Conservation (phyloP, 2,888 invertebrate genomes). For the Napeogenes inachia region DNA sequence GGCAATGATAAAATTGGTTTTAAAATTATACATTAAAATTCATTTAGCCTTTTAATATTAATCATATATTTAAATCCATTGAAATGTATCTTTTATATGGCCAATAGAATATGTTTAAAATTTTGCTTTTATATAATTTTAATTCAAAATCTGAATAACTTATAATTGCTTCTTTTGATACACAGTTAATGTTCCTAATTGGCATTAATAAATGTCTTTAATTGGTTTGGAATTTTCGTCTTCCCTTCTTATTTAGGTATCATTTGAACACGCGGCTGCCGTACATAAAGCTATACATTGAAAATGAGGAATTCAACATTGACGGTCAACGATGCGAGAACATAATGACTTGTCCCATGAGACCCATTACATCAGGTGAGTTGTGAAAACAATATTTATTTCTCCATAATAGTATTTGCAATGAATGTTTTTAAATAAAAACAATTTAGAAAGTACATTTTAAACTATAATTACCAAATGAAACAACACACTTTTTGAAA, state of each 20-base stretch:
- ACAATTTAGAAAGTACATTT: too few species aligned
- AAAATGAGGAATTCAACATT: slow-evolving; percentile 95
- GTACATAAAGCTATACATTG: slow-evolving; percentile 93
- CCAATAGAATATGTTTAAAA: too few species aligned
- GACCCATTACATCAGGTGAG: slow-evolving; percentile 89
- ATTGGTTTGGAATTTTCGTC: not conserved
- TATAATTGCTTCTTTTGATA: too few species aligned
- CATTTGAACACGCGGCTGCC: slow-evolving; percentile 91
- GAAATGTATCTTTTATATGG: too few species aligned
- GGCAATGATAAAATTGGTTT: not conserved
- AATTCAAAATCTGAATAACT: too few species aligned
- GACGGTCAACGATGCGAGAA: slow-evolving; percentile 96
- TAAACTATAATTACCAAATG: too few species aligned
- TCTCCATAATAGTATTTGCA: not conserved
- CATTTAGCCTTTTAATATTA: too few species aligned
- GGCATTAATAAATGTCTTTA: not conserved
- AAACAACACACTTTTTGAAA: too few species aligned
- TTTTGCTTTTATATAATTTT: too few species aligned
- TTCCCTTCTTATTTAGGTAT: slow-evolving; percentile 72
- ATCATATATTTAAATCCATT: too few species aligned
- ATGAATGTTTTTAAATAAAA: not conserved
- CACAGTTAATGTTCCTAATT: too few species aligned
- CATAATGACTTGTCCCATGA: slow-evolving; percentile 96
- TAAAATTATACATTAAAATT: not conserved
- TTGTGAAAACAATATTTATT: slow-evolving; percentile 1